Conservation (phyloP, 2,888 invertebrate genomes). For the Acanthosepion lycidas region DNA sequence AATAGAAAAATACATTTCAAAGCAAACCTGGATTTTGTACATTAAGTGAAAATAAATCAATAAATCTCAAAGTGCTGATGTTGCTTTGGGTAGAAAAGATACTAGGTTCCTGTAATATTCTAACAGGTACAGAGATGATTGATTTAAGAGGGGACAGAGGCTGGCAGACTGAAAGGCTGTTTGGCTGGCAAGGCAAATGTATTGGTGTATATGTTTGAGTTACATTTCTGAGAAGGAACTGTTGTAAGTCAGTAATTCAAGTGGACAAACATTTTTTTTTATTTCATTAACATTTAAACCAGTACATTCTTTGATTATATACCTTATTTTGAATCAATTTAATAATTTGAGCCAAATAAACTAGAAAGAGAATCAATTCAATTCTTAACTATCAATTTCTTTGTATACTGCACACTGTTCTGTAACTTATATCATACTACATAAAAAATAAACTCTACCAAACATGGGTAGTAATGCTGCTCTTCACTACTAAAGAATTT, state of each 20-base stretch:
- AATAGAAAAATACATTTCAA: neutral
- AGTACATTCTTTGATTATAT: no score
- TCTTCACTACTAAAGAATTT: no score
- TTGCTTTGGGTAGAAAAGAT: neutral
- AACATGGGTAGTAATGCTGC: no score
- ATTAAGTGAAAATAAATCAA: neutral
- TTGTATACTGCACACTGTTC: no score
- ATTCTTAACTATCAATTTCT: no score
- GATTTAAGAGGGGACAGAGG: neutral
- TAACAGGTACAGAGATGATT: neutral
- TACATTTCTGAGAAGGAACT: neutral
- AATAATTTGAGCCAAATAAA: no score
- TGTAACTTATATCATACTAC: no score
- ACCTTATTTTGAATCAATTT: no score
- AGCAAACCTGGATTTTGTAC: neutral
- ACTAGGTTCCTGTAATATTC: neutral
- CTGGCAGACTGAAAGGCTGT: neutral
- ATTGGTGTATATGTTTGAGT: neutral
- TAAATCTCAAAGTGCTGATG: neutral
- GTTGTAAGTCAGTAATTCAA: neutral
- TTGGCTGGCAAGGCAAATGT: neutral
- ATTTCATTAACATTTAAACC: neutral
- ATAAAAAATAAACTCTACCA: no score
- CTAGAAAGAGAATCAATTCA: no score
- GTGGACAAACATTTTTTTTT: neutral